phyloP scores from a whole-genome alignment of 2,888 invertebrate genomes.

The Electrophaes corylata region DNA sequence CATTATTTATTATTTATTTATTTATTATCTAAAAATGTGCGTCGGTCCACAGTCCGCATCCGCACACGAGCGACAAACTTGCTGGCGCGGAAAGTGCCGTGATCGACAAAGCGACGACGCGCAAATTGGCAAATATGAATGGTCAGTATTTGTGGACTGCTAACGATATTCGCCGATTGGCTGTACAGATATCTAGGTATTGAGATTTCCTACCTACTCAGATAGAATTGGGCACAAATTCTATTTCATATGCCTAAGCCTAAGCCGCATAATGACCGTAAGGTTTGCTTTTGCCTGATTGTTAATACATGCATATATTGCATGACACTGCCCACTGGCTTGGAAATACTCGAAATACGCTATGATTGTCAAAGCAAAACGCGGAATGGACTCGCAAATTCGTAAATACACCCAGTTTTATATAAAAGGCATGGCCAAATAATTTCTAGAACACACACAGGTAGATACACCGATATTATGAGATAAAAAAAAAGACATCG shows the following conservation, averaged over 20 bases:
- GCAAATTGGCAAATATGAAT: slow-evolving; percentile 22
- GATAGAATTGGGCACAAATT: background rate
- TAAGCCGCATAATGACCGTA: no score
- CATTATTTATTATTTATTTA: no score
- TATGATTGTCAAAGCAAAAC: background rate
- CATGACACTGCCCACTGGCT: background rate
- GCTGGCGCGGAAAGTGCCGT: slow-evolving; percentile 10
- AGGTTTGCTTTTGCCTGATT: no score
- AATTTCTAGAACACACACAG: no score
- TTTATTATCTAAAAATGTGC: background rate
- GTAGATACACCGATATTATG: no score
- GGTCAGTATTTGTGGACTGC: slow-evolving; percentile 29
- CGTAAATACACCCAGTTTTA: background rate
- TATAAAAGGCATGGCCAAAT: background rate
- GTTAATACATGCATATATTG: background rate
- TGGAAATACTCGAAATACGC: background rate
- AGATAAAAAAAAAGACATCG: no score
- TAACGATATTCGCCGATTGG: slow-evolving; percentile 28
- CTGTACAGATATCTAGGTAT: background rate
- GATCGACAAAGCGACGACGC: slow-evolving; percentile 22
- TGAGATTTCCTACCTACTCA: background rate
- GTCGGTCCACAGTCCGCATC: no score
- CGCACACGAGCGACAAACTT: background rate
- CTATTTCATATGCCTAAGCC: no score
- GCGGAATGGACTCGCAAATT: background rate